Evolutionary conservation across 2,797 vertebrate genomes (phyloP), one percentile per base, ranked within the genome.

Genomic region (Jordanella pulchra): DNA sequence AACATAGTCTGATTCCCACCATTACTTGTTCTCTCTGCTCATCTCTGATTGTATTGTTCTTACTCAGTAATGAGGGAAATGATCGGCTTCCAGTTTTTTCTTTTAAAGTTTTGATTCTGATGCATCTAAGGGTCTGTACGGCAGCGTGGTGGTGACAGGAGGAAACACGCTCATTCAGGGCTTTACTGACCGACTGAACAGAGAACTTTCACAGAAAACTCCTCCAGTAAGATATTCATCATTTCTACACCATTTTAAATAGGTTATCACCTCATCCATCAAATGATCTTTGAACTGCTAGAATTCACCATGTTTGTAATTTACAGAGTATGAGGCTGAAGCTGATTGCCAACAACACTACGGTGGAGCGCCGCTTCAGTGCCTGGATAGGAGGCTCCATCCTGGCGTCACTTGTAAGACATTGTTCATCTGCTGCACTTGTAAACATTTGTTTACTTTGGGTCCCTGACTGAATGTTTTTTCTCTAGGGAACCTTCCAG

Each of bases 371-470:
- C 55, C 92, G 97, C 75, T 99, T 99, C 92, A 99, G 97, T 77
- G 97, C 98, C 0, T 99, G 98, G 98, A 99, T 99, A 53, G 98
- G 98, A 67, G 98, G 98, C 23, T 99, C 98, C 4, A 99, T 99
- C 91, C 91, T 99, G 81, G 98, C 98, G 30, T 99, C 98, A 75
- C 89, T 99, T 87, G 98, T 99, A 86, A 95, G 97, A 90, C 78
- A 56, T 71, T 55, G 56, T 44, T 56, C 44, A 58, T 54, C 27
- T 5, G 13, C 14, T 54, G 25, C 4, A n/a, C 10, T 13, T 27
- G n/a, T 27, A 54, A 54, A 54, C 44, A 45, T 39, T 39, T 5
- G 35, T 39, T 39, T 45, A 23, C 30, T 28, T 15, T 21, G 5
- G n/a, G 15, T 65, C 13, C 13, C 23, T 65, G 18, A 54, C 39